Percentiles rank a stretch among this genome's conserved stretches.
phyloP scores from a whole-genome alignment of 2,888 invertebrate genomes.

The Troglohyphantes excavatus region DNA sequence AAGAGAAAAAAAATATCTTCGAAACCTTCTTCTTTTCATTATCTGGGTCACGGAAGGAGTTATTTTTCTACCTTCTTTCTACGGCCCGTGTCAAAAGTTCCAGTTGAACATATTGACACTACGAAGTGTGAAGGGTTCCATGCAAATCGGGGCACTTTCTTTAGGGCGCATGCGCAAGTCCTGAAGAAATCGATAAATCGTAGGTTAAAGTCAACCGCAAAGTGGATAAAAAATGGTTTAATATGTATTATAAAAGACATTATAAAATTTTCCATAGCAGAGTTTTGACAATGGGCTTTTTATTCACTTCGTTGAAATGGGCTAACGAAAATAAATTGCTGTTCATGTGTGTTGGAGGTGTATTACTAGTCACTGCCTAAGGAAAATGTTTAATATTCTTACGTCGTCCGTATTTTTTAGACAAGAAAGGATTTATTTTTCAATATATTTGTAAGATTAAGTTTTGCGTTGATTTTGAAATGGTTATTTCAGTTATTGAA shows the following conservation, averaged over 20 bases:
- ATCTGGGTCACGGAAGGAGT: slow-evolving; percentile 52
- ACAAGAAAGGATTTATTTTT: not conserved
- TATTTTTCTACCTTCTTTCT: slow-evolving; percentile 34
- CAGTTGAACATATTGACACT: slow-evolving; percentile 54
- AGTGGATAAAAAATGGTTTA: slow-evolving; percentile 17
- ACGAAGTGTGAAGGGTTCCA: slow-evolving; percentile 23
- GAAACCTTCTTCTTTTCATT: slow-evolving; percentile 12
- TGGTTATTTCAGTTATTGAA: no score
- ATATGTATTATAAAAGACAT: not conserved
- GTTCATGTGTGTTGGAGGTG: not conserved
- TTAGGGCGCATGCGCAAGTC: not conserved
- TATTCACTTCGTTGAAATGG: not conserved
- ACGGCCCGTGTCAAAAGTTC: slow-evolving; percentile 12
- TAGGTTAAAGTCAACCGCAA: slow-evolving; percentile 34
- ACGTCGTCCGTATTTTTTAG: not conserved
- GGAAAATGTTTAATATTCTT: not conserved
- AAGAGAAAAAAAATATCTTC: not conserved
- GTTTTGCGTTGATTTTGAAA: no score
- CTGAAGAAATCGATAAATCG: slow-evolving; percentile 28
- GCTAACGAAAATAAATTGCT: slow-evolving; percentile 1
- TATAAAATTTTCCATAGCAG: not conserved
- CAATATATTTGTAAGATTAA: no score
- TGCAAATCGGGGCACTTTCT: slow-evolving; percentile 38
- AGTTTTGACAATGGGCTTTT: not conserved
- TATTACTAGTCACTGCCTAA: not conserved